Evolutionary conservation across 2,888 invertebrate genomes (phyloP).

Genomic region (Eulithis testata): DNA sequence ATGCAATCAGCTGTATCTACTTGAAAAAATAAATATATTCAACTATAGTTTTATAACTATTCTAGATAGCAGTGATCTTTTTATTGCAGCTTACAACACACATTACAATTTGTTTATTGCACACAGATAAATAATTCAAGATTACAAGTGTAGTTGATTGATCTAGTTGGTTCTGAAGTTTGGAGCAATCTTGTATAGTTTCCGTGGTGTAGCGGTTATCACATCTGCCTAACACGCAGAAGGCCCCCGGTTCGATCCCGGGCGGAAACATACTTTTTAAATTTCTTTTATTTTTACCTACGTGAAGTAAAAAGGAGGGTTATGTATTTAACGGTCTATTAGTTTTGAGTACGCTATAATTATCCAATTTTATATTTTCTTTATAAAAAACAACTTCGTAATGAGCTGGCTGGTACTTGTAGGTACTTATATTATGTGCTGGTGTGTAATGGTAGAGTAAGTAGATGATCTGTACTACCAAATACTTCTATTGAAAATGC

Average conservation of each 20-base stretch:
- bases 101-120: background rate
- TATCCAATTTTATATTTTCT: too few relatives aligned
- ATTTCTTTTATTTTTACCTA: background rate
- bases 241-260: conserved; percentile 96
- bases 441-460: too few relatives aligned
- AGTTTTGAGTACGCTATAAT: too few relatives aligned
- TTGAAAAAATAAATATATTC: too few relatives aligned
- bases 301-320: background rate
- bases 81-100: background rate
- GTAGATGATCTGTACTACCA: too few relatives aligned
- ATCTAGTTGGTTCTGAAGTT: conserved; percentile 5
- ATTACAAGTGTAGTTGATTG: background rate
- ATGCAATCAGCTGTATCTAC: too few relatives aligned
- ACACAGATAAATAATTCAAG: background rate
- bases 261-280: conserved; percentile 86
- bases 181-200: conserved; percentile 64
- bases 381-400: background rate
- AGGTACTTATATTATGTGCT: too few relatives aligned
- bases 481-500: too few relatives aligned
- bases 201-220: conserved; percentile 96
- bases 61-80: background rate
- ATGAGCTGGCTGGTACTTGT: too few relatives aligned
- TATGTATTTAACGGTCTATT: too few relatives aligned
- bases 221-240: conserved; percentile 96
- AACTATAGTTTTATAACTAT: too few relatives aligned